These are phyloP conservation scores for Phataginus tricuspis DNA, from an alignment of 2,797 vertebrate species.

Conservation along the genomic window DNA sequence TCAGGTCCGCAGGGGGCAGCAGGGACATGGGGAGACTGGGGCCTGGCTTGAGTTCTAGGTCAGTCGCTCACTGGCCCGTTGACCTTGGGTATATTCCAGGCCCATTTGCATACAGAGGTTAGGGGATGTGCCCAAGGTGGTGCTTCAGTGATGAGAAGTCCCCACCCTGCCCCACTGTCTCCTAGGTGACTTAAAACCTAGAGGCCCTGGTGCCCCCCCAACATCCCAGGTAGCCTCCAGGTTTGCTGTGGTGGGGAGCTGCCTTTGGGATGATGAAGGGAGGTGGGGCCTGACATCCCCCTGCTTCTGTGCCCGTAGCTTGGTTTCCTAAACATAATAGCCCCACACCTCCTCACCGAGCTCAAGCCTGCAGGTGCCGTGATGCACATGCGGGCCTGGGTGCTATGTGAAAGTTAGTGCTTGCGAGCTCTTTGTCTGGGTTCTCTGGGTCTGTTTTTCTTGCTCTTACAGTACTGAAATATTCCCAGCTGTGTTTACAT, in stretches of 20 bases:
- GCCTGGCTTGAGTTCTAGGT: not conserved
- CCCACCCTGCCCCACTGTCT: accelerated
- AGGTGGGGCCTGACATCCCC: not conserved
- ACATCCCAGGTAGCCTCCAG: not conserved
- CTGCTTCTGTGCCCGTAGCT: accelerated
- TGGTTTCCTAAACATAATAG: not conserved
- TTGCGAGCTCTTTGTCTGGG: not conserved
- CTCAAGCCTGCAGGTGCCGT: not conserved
- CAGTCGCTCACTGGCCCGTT: not conserved
- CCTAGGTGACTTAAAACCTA: not conserved
- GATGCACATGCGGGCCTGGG: constrained; percentile 41
- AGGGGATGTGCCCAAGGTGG: not conserved
- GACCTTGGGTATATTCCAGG: not conserved
- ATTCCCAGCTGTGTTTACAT: not conserved
- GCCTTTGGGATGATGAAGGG: accelerated
- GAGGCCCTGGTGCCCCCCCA: not conserved
- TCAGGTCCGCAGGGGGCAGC: accelerated
- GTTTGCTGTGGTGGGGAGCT: not conserved
- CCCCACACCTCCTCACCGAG: not conserved
- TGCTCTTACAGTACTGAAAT: not conserved
- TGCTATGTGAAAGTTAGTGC: constrained; percentile 27
- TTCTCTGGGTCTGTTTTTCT: constrained; percentile 43
- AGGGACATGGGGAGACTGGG: no score
- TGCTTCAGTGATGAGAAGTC: accelerated
- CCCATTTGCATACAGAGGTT: not conserved